Evolutionary conservation across 2,888 invertebrate species (phyloP), one percentile per base, ranked within the genome.

Genomic region (Ganaspis brasiliensis): DNA sequence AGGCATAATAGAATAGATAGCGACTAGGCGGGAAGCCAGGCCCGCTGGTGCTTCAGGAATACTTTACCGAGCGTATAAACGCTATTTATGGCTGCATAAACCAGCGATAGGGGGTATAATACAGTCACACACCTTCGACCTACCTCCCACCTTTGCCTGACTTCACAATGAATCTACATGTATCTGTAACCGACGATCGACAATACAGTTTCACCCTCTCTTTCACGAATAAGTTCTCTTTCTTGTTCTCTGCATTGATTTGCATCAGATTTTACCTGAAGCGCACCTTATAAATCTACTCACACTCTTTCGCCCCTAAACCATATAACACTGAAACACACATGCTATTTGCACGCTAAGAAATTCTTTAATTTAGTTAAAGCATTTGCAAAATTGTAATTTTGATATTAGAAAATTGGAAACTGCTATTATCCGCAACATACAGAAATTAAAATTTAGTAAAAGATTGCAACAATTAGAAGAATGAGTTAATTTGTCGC

Each of bases 81-180:
- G 87, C 89, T 90, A 90, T 90, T 90, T 90, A 90, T 88, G 88
- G 88, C 88, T 87, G 88, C 88, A 89, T 90, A 90, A 90, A 90
- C 86, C 88, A 88, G 81, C 86, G 88, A 87, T 87, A 87, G 86
- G 83, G 86, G 85, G 86, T 88, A 87, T 88, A 87, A 88, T 86
- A 85, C 88, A 87, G 87, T 87, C 87, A 83, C 87, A 86, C 86
- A 84, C 83, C 87, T 84, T 83, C 81, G 75, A 76, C 80, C 78
- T 74, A 70, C 78, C 72, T 72, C 75, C 74, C 40, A 52, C 57
- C 74, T 26, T 73, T 72, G 72, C 37, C 16, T 72, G 40, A 61
- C 45, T 74, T 59, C 57, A 55, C 55, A 71, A 75, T 78, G 82
- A 86, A 84, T 84, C 83, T 83, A 76, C 80, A 79, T 79, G 82